Percentiles rank a stretch among this genome's conserved stretches.
Conservation (phyloP, 2,113 vertebrate genomes). For the Pelvicachromis taeniatus region DNA sequence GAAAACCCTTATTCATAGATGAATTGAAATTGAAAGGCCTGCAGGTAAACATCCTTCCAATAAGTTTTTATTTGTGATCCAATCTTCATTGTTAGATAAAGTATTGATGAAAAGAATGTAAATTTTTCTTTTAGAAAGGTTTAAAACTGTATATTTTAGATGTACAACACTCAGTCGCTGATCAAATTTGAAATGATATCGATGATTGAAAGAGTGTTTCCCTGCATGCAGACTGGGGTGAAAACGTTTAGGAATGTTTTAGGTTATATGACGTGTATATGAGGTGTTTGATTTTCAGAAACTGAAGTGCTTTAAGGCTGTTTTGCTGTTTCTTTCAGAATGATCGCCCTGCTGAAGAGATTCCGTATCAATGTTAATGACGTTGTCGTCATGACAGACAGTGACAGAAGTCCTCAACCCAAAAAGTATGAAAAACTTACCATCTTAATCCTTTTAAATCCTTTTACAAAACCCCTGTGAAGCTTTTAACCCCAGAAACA, state of each 20-base stretch:
- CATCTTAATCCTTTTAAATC: background rate
- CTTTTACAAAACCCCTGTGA: background rate
- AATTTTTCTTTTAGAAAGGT: background rate
- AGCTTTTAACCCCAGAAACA: background rate
- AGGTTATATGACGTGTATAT: background rate
- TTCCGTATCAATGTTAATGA: slow-evolving; percentile 73
- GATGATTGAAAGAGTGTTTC: background rate
- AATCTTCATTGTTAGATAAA: background rate
- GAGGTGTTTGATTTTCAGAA: background rate
- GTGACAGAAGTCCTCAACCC: slow-evolving; percentile 54
- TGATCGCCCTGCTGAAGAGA: slow-evolving; percentile 62
- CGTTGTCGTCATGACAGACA: slow-evolving; percentile 73
- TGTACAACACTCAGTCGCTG: fast-evolving
- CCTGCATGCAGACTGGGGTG: background rate
- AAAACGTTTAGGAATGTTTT: background rate
- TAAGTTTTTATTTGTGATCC: background rate
- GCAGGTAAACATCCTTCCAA: background rate
- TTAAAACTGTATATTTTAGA: background rate
- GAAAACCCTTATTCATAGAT: fast-evolving
- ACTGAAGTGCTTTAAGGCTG: background rate
- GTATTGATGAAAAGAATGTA: background rate
- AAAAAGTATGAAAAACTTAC: slow-evolving; percentile 56
- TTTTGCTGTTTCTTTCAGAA: slow-evolving; percentile 45
- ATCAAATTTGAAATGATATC: background rate
- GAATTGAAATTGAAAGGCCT: background rate